Evolutionary conservation across 2,113 vertebrate species (phyloP), one percentile per base, ranked within the genome.

Genomic region (Sinosuthora webbiana): DNA sequence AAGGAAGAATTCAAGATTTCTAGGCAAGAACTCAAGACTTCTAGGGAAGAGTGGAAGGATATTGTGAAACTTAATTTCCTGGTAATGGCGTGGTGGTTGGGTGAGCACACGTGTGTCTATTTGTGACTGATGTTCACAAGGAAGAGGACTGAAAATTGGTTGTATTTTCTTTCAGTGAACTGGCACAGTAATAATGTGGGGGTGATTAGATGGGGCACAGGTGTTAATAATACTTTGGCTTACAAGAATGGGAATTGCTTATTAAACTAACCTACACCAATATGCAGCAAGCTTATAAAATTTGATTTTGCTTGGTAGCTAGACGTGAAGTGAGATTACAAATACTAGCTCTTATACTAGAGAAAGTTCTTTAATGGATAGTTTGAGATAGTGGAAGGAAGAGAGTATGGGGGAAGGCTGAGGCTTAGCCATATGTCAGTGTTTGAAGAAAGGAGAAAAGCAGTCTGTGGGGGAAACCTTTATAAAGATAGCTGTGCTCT

Each of bases 91-190:
- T 55, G 62, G 53, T 90, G 57, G 14, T 25, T 55, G 56, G 45
- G 16, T 4, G 1, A 45, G 37, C 44, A 63, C 20, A 4, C 0
- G 0, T 0, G 1, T 33, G 21, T 60, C 28, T 5, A 5, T 77
- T 80, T 93, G 24, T 76, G 49, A 52, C 35, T 39, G 68, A 59
- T 3, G 0, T 2, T 78, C 39, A 71, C 33, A 52, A 30, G 37
- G 13, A 92, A 83, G 59, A 50, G 57, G 13, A 64, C 27, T 63
- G 5, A 75, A 87, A 88, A 56, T 9, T 15, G 22, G n/a, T 37
- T 63, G 50, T 2, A 2, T 78, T 89, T 6, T 82, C 35, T 75
- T 78, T 25, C n/a, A 67, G 17, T 77, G 68, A 89, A 33, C 56
- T 76, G 53, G 19, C 21, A 69, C 10, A 35, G 20, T 79, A 35